Percentiles rank a stretch among this genome's conserved stretches.
Conservation (phyloP, 2,797 vertebrate genomes). For the Dendrocincla tyrannina region DNA sequence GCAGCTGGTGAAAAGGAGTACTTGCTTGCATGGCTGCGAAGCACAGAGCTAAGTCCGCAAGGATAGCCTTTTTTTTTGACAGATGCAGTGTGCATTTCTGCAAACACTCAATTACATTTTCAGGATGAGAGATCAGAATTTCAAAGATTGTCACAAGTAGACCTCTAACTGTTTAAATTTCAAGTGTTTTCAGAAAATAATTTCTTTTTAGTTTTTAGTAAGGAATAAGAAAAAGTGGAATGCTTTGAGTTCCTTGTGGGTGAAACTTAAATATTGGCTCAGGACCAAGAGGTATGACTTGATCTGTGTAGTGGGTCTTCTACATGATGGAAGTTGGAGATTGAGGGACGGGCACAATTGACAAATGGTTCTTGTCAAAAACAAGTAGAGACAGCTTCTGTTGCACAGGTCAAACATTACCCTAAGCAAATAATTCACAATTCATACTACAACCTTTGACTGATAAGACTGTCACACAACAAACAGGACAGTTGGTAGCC, state of each 20-base stretch:
- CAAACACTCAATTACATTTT: slow-evolving; percentile 24
- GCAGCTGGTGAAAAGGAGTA: neutral
- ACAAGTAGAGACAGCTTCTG: neutral
- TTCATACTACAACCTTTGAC: neutral
- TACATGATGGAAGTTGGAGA: neutral
- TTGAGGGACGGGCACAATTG: neutral
- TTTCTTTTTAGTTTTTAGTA: neutral
- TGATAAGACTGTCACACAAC: slow-evolving; percentile 16
- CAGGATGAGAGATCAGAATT: slow-evolving; percentile 13
- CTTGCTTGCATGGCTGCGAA: neutral
- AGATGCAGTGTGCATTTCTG: neutral
- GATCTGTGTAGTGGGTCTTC: neutral
- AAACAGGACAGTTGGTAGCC: slow-evolving; percentile 39
- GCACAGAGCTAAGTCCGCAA: neutral
- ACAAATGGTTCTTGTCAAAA: neutral
- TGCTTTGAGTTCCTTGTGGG: neutral
- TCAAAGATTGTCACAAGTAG: neutral
- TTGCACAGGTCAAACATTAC: slow-evolving; percentile 4
- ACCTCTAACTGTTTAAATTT: neutral
- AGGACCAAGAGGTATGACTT: neutral
- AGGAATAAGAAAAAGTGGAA: neutral
- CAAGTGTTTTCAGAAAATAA: neutral
- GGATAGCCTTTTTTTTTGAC: neutral
- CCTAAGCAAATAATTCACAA: neutral
- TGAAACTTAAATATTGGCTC: neutral